A percentile compares a stretch with the other conserved stretches of the same genome.
phyloP scores from a whole-genome alignment of 2,797 vertebrate genomes.

The Notolabrus celidotus region DNA sequence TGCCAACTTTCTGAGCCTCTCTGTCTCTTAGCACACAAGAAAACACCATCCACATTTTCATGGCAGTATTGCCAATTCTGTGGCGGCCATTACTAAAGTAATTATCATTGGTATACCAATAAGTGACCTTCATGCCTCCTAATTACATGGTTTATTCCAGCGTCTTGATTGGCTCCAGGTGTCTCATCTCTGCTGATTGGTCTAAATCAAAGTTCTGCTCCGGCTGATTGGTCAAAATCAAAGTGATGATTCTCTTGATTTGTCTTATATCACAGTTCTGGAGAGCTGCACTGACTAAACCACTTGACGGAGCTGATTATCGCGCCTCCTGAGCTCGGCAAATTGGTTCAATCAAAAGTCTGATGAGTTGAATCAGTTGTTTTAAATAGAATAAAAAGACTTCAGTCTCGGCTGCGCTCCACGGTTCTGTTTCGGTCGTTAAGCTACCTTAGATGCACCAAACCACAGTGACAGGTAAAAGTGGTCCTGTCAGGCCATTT shows the following conservation, averaged over 20 bases:
- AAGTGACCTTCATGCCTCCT: slow-evolving; percentile 49
- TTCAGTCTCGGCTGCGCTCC: slow-evolving; percentile 35
- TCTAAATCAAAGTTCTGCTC: slow-evolving; percentile 54
- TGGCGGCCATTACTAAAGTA: slow-evolving; percentile 38
- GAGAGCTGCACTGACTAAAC: slow-evolving; percentile 53
- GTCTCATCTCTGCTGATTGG: slow-evolving; percentile 64
- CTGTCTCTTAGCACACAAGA: background rate
- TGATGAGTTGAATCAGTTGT: slow-evolving; percentile 76
- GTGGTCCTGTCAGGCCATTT: slow-evolving; percentile 33
- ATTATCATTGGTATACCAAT: slow-evolving; percentile 35
- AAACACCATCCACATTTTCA: slow-evolving; percentile 20
- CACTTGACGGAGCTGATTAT: slow-evolving; percentile 72
- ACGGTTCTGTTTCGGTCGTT: slow-evolving; percentile 7
- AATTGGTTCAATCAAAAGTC: slow-evolving; percentile 75
- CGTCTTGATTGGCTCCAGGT: slow-evolving; percentile 72
- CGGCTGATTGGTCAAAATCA: slow-evolving; percentile 77
- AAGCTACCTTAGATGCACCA: slow-evolving; percentile 8
- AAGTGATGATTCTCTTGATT: slow-evolving; percentile 70
- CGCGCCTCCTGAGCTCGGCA: slow-evolving; percentile 55
- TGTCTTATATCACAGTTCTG: slow-evolving; percentile 62
- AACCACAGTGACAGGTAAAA: slow-evolving; percentile 18
- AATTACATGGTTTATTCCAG: slow-evolving; percentile 54
- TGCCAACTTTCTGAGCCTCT: slow-evolving; percentile 43
- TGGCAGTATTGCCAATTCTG: slow-evolving; percentile 21
- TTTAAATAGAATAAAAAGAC: slow-evolving; percentile 70